A percentile compares a stretch with the other conserved stretches of the same genome.
Evolutionary conservation across 2,113 vertebrate species (phyloP).

Genomic region (Morone chrysops): DNA sequence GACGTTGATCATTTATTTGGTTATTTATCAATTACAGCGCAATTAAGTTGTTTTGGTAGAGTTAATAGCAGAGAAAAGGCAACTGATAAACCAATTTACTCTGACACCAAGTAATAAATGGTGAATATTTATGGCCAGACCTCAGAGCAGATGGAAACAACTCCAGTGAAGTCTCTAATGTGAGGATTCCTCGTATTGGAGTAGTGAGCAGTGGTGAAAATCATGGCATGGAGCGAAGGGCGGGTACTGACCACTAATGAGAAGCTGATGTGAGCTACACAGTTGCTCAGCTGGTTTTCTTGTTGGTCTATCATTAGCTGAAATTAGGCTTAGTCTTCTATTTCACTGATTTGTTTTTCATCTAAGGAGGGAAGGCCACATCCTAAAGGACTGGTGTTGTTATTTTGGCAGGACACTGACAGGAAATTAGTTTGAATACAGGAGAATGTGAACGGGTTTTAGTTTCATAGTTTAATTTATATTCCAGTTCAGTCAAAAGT

Average conservation of each 20-base stretch:
- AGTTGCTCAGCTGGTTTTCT: constrained; percentile 28
- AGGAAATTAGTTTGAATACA: not conserved
- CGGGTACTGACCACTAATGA: constrained; percentile 61
- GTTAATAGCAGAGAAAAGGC: constrained; percentile 14
- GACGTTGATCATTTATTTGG: constrained; percentile 20
- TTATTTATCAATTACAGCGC: not conserved
- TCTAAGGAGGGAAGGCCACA: not conserved
- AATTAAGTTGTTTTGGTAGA: constrained; percentile 1
- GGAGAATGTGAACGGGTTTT: not conserved
- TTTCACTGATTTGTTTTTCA: constrained; percentile 16
- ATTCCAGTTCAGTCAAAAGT: not conserved
- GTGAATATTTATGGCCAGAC: constrained; percentile 2
- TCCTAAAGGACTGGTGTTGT: not conserved
- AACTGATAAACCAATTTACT: not conserved
- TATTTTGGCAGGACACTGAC: not conserved
- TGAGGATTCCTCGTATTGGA: constrained; percentile 12
- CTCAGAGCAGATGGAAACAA: constrained; percentile 23
- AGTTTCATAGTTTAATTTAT: constrained; percentile 1
- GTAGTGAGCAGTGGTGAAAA: constrained; percentile 5
- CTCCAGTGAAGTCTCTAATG: constrained; percentile 5
- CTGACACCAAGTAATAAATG: not conserved
- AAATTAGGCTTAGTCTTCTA: constrained; percentile 19
- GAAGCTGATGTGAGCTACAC: constrained; percentile 29
- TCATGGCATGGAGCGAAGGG: constrained; percentile 27
- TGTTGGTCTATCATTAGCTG: constrained; percentile 42